Conservation (phyloP, 2,888 invertebrate genomes). For the Tricholauxania praeusta region DNA sequence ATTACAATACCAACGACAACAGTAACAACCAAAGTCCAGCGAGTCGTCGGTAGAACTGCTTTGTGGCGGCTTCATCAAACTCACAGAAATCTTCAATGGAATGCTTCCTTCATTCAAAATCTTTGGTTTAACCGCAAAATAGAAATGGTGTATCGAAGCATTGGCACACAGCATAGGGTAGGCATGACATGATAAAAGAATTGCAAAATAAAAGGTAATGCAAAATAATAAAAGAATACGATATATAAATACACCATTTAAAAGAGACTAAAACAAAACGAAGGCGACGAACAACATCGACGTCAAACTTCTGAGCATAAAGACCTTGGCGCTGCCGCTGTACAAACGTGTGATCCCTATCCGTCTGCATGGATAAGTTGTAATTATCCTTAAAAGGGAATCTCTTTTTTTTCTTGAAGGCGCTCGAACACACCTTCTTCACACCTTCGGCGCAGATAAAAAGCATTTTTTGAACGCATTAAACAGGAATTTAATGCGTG, state of each 20-base stretch:
- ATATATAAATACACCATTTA: slow-evolving; percentile 18
- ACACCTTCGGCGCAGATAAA: slow-evolving; percentile 51
- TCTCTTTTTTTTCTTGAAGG: slow-evolving; percentile 48
- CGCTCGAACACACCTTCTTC: slow-evolving; percentile 65
- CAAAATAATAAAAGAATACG: slow-evolving; percentile 13
- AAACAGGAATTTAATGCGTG: too few species aligned
- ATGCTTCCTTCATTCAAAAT: too few species aligned
- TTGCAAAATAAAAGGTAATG: slow-evolving; percentile 28
- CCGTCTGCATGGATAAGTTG: slow-evolving; percentile 49
- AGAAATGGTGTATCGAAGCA: too few species aligned
- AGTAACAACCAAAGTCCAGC: slow-evolving; percentile 9
- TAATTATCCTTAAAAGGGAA: slow-evolving; percentile 56
- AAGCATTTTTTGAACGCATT: slow-evolving; percentile 3
- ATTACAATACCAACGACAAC: slow-evolving; percentile 17
- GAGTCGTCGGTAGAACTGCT: slow-evolving; percentile 38
- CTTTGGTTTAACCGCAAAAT: too few species aligned
- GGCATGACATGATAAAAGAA: slow-evolving; percentile 1
- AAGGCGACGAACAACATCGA: slow-evolving; percentile 26
- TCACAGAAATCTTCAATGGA: slow-evolving; percentile 63
- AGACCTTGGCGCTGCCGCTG: background rate
- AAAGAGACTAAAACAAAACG: slow-evolving; percentile 22
- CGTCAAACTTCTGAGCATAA: slow-evolving; percentile 4
- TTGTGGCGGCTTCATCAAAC: slow-evolving; percentile 63
- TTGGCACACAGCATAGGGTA: background rate
- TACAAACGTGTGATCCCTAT: slow-evolving; percentile 25